phyloP scores from a whole-genome alignment of 2,797 vertebrate genomes.

The Cossypha caffra region DNA sequence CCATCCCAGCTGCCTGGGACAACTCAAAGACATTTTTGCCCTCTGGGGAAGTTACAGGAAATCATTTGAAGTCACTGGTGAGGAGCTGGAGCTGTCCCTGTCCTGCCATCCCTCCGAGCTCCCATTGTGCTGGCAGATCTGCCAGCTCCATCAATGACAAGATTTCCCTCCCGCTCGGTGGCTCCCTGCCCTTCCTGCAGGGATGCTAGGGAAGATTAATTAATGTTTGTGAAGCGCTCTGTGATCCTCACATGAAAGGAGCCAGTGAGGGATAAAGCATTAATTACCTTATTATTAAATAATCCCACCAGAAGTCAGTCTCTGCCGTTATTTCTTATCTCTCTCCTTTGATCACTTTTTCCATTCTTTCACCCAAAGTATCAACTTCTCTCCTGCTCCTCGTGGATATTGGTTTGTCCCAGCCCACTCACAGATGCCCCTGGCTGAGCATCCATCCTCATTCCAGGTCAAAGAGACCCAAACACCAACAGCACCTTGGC shows the following conservation, averaged over 20 bases:
- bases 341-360: background rate
- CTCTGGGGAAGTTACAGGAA: background rate
- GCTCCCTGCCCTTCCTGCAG: slow-evolving; percentile 9
- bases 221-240: background rate
- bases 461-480: background rate
- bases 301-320: background rate
- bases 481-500: background rate
- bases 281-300: slow-evolving; percentile 32
- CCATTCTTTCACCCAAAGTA: background rate
- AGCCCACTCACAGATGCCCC: rapidly evolving
- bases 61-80: background rate
- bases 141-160: background rate
- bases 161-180: background rate
- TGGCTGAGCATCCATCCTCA: background rate
- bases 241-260: slow-evolving; percentile 18
- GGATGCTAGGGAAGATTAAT: slow-evolving; percentile 1
- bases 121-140: background rate
- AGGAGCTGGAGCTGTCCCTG: background rate
- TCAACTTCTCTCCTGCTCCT: background rate
- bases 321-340: background rate
- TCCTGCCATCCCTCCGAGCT: background rate
- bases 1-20: background rate
- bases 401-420: rapidly evolving
- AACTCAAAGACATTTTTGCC: background rate
- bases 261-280: background rate